Evolutionary conservation across 2,797 vertebrate species (phyloP), one percentile per base, ranked within the genome.

Genomic region (Anisognathus igniventris): DNA sequence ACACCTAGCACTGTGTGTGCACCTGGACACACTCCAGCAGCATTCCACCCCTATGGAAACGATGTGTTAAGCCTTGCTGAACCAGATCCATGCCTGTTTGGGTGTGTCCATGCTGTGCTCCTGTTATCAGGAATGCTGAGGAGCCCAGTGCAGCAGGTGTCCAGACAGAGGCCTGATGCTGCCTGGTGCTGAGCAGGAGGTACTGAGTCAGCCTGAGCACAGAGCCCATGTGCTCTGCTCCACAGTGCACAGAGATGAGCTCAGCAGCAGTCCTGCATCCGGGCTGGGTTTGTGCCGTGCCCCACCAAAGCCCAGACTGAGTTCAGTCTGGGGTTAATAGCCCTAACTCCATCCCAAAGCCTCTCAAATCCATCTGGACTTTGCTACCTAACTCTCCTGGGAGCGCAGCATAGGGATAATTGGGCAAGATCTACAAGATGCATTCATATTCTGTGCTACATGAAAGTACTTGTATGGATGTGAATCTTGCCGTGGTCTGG

Each of bases 51-150:
- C 24, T 35, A 2, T 27, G 45, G 74, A 67, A 40, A 53, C 0
- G 0, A 20, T 7, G 12, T 0, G 0, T n/a, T 31, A 37, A 75
- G 74, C 42, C 81, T 48, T 48, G 67, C 64, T 64, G 56, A 73
- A 39, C 56, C 45, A 70, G 71, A 56, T 47, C 40, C 30, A 5
- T 33, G 67, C 22, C 56, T 79, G 22, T 31, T 39, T n/a, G 61
- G 77, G 44, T 76, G 60, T 51, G 50, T 27, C 56, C 28, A 0
- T 0, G 0, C 57, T 4, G 12, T 2, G 12, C 30, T 73, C 33
- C 74, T 66, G 16, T n/a, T 81, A 10, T 1, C 44, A 51, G 70
- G n/a, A 50, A 16, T 3, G 23, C 27, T 18, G 53, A 79, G 44
- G 37, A 83, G 14, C 60, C 12, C 54, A n/a, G 57, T 0, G 1